Percentiles rank a stretch among this genome's conserved stretches.
phyloP scores from a whole-genome alignment of 2,797 vertebrate genomes.

The Acanthurus lineatus region DNA sequence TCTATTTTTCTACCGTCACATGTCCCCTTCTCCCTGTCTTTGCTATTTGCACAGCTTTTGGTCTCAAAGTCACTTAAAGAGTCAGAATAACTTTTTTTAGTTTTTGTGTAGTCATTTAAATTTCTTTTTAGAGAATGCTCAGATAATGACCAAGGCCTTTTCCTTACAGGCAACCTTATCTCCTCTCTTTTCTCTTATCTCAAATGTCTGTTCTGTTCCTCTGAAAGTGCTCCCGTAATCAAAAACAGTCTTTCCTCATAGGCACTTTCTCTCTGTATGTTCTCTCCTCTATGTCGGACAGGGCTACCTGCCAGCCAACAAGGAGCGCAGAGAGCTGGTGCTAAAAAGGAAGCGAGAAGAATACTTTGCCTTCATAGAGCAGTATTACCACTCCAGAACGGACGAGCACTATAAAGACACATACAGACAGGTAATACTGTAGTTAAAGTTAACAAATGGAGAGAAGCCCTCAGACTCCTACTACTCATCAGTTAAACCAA shows the following conservation, averaged over 20 bases:
- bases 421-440: slow-evolving; percentile 92
- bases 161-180: slow-evolving; percentile 21
- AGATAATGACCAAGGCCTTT: slow-evolving; percentile 1
- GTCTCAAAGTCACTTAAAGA: neutral
- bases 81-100: neutral
- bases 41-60: neutral
- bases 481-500: neutral
- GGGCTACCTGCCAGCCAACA: slow-evolving; percentile 98
- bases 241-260: neutral
- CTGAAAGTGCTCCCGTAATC: slow-evolving; percentile 14
- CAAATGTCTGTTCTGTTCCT: slow-evolving; percentile 21
- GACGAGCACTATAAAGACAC: slow-evolving; percentile 98
- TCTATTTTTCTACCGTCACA: neutral
- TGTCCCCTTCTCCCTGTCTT: neutral
- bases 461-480: neutral
- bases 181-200: slow-evolving; percentile 38
- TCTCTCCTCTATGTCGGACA: slow-evolving; percentile 58
- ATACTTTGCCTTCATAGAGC: slow-evolving; percentile 98
- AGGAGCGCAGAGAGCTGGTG: slow-evolving; percentile 92
- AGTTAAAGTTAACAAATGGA: neutral
- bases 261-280: neutral
- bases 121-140: slow-evolving; percentile 1
- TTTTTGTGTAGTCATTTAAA: neutral
- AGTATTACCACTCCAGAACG: slow-evolving; percentile 98
- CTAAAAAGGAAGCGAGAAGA: slow-evolving; percentile 95